These are phyloP conservation scores for Ascidia mentula DNA, from an alignment of 23 tunicate species.

Conservation along the genomic window DNA sequence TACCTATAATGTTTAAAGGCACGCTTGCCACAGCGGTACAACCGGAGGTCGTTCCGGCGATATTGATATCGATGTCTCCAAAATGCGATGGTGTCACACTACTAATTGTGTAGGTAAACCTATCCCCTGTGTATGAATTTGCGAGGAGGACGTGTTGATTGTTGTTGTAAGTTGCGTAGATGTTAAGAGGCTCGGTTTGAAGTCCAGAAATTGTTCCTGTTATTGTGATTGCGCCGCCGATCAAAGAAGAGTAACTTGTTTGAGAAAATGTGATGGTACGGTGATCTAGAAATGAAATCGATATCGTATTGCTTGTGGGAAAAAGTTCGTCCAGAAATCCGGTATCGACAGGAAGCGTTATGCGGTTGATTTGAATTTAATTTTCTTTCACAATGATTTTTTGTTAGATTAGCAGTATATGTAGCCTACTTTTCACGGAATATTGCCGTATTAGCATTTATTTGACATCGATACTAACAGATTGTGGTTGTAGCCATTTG, in stretches of 20 bases:
- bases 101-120: neutral
- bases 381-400: too few species aligned
- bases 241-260: neutral
- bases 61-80: neutral
- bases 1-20: neutral
- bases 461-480: too few species aligned
- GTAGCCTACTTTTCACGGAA: too few species aligned
- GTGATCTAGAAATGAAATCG: too few species aligned
- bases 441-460: too few species aligned
- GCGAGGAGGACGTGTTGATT: neutral
- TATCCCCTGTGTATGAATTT: neutral
- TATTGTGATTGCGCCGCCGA: neutral
- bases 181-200: neutral
- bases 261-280: neutral
- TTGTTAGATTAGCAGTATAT: too few species aligned
- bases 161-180: neutral
- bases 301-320: too few species aligned
- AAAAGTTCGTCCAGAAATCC: too few species aligned
- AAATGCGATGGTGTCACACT: neutral
- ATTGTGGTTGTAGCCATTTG: too few species aligned
- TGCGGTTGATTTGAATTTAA: too few species aligned
- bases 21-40: neutral
- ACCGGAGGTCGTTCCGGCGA: neutral
- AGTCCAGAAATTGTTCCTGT: neutral
- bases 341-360: too few species aligned